Evolutionary conservation across 2,888 invertebrate species (phyloP).

Genomic region (Hesperia comma): DNA sequence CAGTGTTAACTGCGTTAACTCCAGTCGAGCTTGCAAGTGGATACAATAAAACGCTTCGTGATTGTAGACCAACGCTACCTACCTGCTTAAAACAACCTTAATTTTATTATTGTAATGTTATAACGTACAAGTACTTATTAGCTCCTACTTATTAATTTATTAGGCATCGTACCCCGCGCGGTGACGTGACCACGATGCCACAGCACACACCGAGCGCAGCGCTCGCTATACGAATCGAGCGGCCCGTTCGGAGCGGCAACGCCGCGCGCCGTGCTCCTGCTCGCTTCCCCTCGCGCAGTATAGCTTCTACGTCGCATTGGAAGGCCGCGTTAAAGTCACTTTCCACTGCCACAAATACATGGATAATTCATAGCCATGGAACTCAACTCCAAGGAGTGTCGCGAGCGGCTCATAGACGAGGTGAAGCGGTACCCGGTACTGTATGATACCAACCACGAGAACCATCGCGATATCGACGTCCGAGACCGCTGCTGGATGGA

Average conservation of each 20-base stretch:
- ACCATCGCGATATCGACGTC: conserved; percentile 72
- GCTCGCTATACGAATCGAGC: conserved; percentile 54
- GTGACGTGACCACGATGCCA: no score
- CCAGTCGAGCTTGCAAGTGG: no score
- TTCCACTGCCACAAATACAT: conserved; percentile 6
- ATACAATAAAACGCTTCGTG: no score
- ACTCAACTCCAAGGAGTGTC: conserved; percentile 52
- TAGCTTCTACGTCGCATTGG: conserved; percentile 57
- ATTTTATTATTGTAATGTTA: no score
- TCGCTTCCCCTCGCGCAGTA: conserved; percentile 70
- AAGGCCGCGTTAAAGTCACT: conserved; percentile 52
- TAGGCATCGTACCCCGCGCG: no score
- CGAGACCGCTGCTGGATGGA: conserved; percentile 76
- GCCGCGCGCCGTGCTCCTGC: conserved; percentile 43
- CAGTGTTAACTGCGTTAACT: no score
- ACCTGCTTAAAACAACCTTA: no score
- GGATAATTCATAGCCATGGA: conserved; percentile 49
- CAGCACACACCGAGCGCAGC: conserved; percentile 60
- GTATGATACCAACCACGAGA: conserved; percentile 75
- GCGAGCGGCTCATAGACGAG: conserved; percentile 73
- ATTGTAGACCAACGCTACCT: no score
- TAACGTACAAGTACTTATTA: no score
- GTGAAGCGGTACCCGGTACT: conserved; percentile 74
- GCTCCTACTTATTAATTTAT: no score
- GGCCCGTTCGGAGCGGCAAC: conserved; percentile 59